Percentiles rank a stretch among this genome's conserved stretches.
Conservation (phyloP, 1,140 invertebrate genomes). For the Sarcophaga peregrina region DNA sequence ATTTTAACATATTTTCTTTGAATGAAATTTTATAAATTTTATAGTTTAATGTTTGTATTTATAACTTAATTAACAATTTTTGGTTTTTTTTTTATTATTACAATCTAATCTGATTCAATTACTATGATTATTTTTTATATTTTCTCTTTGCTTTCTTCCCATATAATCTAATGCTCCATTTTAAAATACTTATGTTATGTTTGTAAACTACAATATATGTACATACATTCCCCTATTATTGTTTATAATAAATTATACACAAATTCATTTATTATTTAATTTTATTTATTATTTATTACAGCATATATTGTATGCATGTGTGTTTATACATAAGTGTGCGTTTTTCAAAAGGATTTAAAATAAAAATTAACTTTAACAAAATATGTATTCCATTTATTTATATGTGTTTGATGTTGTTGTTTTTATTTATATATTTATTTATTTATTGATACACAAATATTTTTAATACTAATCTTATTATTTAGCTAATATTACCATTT, state of each 20-base stretch:
- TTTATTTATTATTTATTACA: neutral
- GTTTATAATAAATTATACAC: neutral
- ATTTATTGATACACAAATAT: neutral
- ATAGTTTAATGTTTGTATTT: slow-evolving; percentile 19
- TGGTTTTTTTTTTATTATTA: slow-evolving; percentile 13
- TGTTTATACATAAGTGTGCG: neutral
- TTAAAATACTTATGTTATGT: slow-evolving; percentile 16
- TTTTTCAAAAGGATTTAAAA: neutral
- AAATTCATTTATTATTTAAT: neutral
- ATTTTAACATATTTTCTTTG: slow-evolving; percentile 1
- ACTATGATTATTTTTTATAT: neutral
- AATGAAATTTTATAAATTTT: slow-evolving; percentile 28
- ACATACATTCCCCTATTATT: neutral
- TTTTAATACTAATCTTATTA: slow-evolving; percentile 23
- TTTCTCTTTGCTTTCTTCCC: neutral
- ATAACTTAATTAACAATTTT: slow-evolving; percentile 37
- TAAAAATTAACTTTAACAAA: neutral
- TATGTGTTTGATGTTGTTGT: too few species aligned
- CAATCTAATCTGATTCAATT: neutral
- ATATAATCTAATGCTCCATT: neutral
- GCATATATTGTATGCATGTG: neutral
- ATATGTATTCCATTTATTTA: too few species aligned
- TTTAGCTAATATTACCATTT: neutral
- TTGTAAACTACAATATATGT: neutral
- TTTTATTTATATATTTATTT: too few species aligned